Evolutionary conservation across 2,888 invertebrate genomes (phyloP), one percentile per base, ranked within the genome.

Genomic region (Neuroscelio doddi): DNA sequence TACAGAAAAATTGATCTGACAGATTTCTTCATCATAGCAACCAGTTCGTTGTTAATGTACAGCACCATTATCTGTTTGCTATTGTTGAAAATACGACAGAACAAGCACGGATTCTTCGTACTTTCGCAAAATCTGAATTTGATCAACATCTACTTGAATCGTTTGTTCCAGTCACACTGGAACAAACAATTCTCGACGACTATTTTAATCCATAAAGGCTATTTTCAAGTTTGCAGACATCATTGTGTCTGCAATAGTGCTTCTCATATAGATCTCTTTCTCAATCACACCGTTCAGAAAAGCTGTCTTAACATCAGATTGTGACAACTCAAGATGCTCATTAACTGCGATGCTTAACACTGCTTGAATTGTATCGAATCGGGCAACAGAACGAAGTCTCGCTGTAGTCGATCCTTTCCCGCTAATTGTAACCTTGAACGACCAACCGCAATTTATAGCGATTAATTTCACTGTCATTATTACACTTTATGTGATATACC

Each of bases 371-470:
- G 55, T 50, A 30, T 62, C 62, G 7, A 61, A 45, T 17, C 52
- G 12, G 21, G 53, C 53, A 14, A 53, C 47, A 3, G 75, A 76
- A 55, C 72, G n/a, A 75, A 3, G 71, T 77, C 62, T 80, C 69
- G 27, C 65, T 55, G 57, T 70, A 77, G 52, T 77, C 74, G 8
- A 70, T 34, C 10, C 72, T 74, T 61, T 39, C 15, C 16, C 49
- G 30, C 42, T 75, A 69, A 32, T 15, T 30, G 50, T 51, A 73
- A 8, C 74, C 71, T 24, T 63, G 47, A 21, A 57, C 71, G 14
- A 44, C 27, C 1, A 64, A 34, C 32, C 52, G 46, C 1, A 52
- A 51, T 21, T 61, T 65, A 12, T 52, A 61, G 1, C 47, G 65
- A 30, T 7, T 8, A 12, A 61, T 46, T 12, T 27, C n/a, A 15